Evolutionary conservation across 2,888 invertebrate genomes (phyloP), one percentile per base, ranked within the genome.

Genomic region (Hipparchia semele): DNA sequence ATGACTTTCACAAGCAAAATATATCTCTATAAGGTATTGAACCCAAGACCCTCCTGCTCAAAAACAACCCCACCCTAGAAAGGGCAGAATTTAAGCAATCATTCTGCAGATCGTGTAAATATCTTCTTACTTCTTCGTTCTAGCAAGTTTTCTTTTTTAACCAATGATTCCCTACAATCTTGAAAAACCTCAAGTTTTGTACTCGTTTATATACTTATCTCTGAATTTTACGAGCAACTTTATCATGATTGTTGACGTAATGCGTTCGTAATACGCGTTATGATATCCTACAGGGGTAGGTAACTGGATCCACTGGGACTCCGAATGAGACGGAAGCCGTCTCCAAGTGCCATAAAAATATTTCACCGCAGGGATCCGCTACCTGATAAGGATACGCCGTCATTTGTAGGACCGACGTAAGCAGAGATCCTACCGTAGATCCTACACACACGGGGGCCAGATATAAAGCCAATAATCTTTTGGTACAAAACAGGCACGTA

Each of bases 281-380:
- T 86, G 82, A 81, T 78, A 77, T 81, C 82, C 79, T 82, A 79
- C 86, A 87, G 84, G 85, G 84, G 90, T 49, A 49, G 6, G 49
- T 90, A 88, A 90, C 87, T 84, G 85, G 87, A 90, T 87, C 87
- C 84, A 81, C 76, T 75, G 82, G 81, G 81, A 79, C 81, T 80
- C 79, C 81, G 84, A 86, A 84, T 86, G 85, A 87, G 84, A 83
- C 90, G 87, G 90, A 90, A 91, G 91, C 89, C 87, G 85, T 83
- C 83, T 87, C 85, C 79, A 86, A 87, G 86, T 82, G 83, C 87
- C 86, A 90, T 91, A 90, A 91, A 92, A 90, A 91, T 91, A 90
- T 89, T 91, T 91, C 88, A 91, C 87, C 82, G 85, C 85, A 82
- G 86, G 85, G 86, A 85, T 86, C 87, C 79, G 90, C 91, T 92